Conservation (phyloP, 1,140 invertebrate genomes). For the Aporrectodea caliginosa region DNA sequence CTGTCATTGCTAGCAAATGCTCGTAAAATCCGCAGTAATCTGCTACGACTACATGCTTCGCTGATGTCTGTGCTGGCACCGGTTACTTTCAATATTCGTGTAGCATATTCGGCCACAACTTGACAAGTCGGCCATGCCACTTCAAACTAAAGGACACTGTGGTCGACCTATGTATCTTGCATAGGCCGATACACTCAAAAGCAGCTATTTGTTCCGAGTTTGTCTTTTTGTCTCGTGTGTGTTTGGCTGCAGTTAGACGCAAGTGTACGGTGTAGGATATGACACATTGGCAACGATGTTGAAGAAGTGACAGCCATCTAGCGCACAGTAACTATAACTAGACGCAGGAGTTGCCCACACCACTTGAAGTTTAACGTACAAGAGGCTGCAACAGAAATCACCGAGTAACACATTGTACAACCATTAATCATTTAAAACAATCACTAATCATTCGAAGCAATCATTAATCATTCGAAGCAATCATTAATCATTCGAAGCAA, state of each 20-base stretch:
- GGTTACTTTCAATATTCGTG: not conserved
- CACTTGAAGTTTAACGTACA: not conserved
- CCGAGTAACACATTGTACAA: not conserved
- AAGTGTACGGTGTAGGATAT: not conserved
- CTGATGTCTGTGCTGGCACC: too few relatives aligned
- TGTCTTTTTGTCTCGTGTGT: not conserved
- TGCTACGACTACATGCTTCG: too few relatives aligned
- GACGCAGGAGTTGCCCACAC: not conserved
- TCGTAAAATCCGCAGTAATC: not conserved
- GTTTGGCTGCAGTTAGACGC: too few relatives aligned
- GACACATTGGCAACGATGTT: not conserved
- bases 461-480: not conserved
- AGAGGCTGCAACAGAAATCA: not conserved
- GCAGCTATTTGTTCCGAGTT: not conserved
- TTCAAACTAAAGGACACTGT: not conserved
- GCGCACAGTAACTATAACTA: not conserved
- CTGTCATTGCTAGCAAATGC: not conserved
- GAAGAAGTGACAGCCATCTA: not conserved
- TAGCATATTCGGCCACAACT: not conserved
- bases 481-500: not conserved
- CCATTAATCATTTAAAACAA: not conserved
- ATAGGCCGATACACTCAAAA: not conserved
- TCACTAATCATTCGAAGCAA: not conserved
- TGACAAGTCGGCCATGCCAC: not conserved
- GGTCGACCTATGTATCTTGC: not conserved